Evolutionary conservation across 2,888 invertebrate species (phyloP), one percentile per base, ranked within the genome.

Genomic region (Serripes groenlandicus): DNA sequence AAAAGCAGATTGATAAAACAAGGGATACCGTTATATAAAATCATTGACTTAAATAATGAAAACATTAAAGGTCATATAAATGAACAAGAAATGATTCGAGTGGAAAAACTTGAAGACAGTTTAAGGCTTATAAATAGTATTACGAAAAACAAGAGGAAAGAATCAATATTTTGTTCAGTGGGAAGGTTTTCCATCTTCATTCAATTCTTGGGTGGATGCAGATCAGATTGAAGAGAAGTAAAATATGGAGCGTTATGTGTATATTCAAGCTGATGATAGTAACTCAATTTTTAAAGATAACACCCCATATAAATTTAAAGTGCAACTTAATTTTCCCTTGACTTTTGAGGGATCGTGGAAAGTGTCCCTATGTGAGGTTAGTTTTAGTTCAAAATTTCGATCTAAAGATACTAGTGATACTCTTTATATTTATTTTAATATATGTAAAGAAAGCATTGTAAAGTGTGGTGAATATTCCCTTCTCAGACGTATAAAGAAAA

Each of bases 311-410:
- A 35, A 74, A n/a, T 83, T 83, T 72, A 83, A 75, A 77, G 60
- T 80, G n/a, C 77, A 83, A 42, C 68, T 83, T 37, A 74, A 77
- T 56, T 5, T 26, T 26, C 78, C 75, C 54, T 49, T 83, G 18
- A 80, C n/a, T 54, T 81, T 81, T 69, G 70, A 81, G 71, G 81
- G 78, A n/a, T 71, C 71, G 54, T 84, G 84, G 84, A 80, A 78
- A 72, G 77, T 84, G 7, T 71, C 80, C 42, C 68, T 84, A 26
- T 66, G 52, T n/a, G 80, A 84, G 70, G 56, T 84, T 28, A 35
- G 49, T 66, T 18, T 75, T 21, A 37, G 62, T 58, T n/a, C 15
- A 56, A 42, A 15, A 32, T 11, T 15, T 42, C 42, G 15, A 11
- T 42, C 15, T 7, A 83, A 76, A 70, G 21, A 35, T 32, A 3